Evolutionary conservation across 2,888 invertebrate genomes (phyloP).

Genomic region (Pheosia gnoma): DNA sequence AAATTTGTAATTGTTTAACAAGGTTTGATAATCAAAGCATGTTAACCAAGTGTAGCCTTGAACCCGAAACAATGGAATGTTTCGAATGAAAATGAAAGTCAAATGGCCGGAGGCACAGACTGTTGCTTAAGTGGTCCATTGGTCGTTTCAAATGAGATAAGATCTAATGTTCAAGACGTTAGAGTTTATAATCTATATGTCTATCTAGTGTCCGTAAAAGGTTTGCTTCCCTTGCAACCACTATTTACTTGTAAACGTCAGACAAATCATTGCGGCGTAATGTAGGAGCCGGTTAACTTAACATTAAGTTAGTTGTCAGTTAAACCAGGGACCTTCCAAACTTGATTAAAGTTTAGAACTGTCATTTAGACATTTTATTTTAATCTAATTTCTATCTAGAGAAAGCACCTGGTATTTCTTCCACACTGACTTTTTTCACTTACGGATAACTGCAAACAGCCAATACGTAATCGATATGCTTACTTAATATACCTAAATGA

Average conservation of each 20-base stretch:
- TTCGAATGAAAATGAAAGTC: constrained; percentile 62
- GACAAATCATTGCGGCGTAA: no score
- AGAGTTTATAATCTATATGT: background rate
- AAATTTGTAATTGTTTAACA: background rate
- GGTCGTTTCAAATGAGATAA: constrained; percentile 1
- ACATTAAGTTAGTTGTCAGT: no score
- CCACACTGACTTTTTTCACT: no score
- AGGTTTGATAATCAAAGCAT: background rate
- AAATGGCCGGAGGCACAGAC: constrained; percentile 27
- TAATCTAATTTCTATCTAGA: no score
- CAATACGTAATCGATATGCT: background rate
- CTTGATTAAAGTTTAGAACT: no score
- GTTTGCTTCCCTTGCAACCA: background rate
- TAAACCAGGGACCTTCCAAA: no score
- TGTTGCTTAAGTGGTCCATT: constrained; percentile 3
- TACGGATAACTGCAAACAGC: background rate
- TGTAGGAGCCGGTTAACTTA: no score
- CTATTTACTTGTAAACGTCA: no score
- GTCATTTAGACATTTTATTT: no score
- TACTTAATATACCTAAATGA: background rate
- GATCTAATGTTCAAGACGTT: background rate
- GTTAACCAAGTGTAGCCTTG: constrained; percentile 55
- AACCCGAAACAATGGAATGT: constrained; percentile 66
- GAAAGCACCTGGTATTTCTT: no score
- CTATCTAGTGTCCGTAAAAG: background rate